phyloP scores from a whole-genome alignment of 2,888 invertebrate genomes.

The Sabatieria punctata region DNA sequence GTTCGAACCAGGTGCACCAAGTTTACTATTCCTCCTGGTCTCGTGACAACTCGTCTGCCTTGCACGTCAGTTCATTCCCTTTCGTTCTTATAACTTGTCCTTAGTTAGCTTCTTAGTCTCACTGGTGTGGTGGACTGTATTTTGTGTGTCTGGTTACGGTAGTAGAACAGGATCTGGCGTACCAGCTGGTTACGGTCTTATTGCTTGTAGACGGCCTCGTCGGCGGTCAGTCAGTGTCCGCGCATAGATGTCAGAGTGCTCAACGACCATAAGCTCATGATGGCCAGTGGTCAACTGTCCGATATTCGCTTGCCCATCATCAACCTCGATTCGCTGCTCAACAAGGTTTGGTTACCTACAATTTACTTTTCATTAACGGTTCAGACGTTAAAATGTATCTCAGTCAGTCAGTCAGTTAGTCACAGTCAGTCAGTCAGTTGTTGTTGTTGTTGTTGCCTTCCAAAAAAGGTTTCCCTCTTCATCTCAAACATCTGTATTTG shows the following conservation, averaged over 20 bases:
- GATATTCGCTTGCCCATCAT: constrained; percentile 74
- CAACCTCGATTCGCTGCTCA: constrained; percentile 60
- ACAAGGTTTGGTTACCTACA: neutral
- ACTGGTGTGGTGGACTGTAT: constrained; percentile 4
- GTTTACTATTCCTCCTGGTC: neutral
- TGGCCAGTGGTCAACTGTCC: constrained; percentile 72
- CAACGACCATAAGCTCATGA: constrained; percentile 46
- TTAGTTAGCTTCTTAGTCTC: no score
- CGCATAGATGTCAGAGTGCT: constrained; percentile 49
- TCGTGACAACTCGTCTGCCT: no score
- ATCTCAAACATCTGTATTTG: no score
- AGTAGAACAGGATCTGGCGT: no score
- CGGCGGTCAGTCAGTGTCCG: constrained; percentile 45
- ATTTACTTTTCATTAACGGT: constrained; percentile 6
- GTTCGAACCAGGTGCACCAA: constrained; percentile 51
- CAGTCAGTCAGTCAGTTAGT: no score
- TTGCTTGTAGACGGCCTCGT: constrained; percentile 1
- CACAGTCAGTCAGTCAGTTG: no score
- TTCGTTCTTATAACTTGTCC: no score
- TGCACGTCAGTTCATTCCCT: no score
- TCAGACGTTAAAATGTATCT: no score
- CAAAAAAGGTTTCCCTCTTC: no score
- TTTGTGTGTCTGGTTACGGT: neutral
- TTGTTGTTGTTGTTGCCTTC: no score
- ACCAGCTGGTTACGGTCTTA: no score